Conservation (phyloP, 2,113 vertebrate genomes). For the Bucco capensis region DNA sequence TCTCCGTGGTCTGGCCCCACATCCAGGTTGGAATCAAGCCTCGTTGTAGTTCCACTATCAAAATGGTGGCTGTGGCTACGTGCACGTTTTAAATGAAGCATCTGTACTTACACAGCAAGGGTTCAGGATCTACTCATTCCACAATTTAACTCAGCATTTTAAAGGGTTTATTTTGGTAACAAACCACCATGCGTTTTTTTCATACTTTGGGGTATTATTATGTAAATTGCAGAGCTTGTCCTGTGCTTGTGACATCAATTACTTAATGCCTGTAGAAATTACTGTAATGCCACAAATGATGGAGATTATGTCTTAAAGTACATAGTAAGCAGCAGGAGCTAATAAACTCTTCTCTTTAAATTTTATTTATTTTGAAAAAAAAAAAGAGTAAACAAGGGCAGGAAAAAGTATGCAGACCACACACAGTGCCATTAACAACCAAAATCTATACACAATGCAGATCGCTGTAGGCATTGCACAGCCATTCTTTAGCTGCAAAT, state of each 20-base stretch:
- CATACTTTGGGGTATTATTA: constrained; percentile 41
- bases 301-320: constrained; percentile 45
- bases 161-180: constrained; percentile 42
- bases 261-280: constrained; percentile 57
- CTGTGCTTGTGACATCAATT: constrained; percentile 52
- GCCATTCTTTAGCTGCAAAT: neutral
- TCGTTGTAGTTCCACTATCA: neutral
- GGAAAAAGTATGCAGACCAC: neutral
- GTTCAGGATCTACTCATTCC: neutral
- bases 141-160: neutral
- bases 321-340: constrained; percentile 36
- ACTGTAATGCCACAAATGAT: constrained; percentile 37
- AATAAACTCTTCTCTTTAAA: constrained; percentile 43
- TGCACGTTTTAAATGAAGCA: neutral
- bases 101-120: neutral
- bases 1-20: neutral
- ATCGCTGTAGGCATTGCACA: neutral
- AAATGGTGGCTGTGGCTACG: neutral
- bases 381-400: constrained; percentile 16
- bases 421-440: constrained; percentile 8
- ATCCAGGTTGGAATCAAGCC: neutral
- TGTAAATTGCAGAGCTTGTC: constrained; percentile 52
- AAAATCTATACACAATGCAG: neutral
- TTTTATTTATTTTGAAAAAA: constrained; percentile 38
- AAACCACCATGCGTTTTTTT: constrained; percentile 13